Base-by-base conservation (phyloP, 2,888 invertebrate genomes). In the Epiblema foenella region DNA sequence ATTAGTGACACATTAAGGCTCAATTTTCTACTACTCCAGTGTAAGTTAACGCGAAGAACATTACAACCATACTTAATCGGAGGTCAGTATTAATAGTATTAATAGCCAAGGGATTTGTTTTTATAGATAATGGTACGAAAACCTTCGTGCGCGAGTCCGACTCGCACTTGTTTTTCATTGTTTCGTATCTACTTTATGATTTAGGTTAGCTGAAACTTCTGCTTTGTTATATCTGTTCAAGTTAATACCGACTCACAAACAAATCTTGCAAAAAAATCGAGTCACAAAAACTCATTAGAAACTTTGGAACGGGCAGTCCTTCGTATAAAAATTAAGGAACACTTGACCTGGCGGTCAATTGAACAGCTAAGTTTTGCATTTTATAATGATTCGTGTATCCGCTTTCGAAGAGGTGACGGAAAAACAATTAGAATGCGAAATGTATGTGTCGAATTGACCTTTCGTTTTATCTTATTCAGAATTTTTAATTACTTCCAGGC, bases 401-500 rank as follows among this genome's bases (percentile, higher is more conserved):
- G 4, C 24, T 3, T 24, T 24, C 24, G 2, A 24, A 24, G 24
- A 24, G 24, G 4, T 1, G 4, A 4, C 24, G 24, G 24, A 24
- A 24, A 4, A 3, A 3, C 15, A n/a, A 46, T 46, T 7, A 7
- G 42, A 46, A 46, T 46, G n/a, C 7, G n/a, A 7, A 46, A 46
- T n/a, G n/a, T 46, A n/a, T 46, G 42, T 46, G 12, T 46, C 5
- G 12, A 46, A 46, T 46, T 2, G n/a, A n/a, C 15, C 42, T n/a
- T 12, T n/a, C 3, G 54, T 39, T 33, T 68, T 54, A 18, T 62
- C 68, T 68, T 42, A 54, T 46, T 29, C 29, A 29, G n/a, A 56
- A 68, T 68, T 68, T 60, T 68, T 62, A 68, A 68, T 68, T 68
- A 39, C 60, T 5, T 62, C 60, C 17, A 5, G 11, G 42, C 42